Conservation (phyloP, 1,140 invertebrate genomes). For the Danaus plexippus region DNA sequence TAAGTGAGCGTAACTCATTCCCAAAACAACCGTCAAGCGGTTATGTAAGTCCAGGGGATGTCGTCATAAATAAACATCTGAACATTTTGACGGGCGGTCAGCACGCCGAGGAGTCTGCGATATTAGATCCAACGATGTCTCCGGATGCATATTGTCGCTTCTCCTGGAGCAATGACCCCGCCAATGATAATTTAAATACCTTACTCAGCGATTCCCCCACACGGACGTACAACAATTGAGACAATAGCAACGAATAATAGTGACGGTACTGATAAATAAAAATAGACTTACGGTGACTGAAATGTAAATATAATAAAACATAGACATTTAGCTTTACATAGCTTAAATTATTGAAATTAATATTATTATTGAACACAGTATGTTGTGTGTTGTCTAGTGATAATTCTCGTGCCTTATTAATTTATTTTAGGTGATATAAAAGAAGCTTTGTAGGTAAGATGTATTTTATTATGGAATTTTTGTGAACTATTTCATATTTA, state of each 20-base stretch:
- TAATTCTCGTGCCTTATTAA: conserved; percentile 70
- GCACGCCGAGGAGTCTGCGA: conserved; percentile 49
- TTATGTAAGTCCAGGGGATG: conserved; percentile 53
- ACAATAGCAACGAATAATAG: conserved; percentile 29
- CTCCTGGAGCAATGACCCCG: conserved; percentile 62
- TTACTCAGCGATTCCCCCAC: conserved; percentile 48
- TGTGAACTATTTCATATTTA: not conserved
- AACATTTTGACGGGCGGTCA: conserved; percentile 51
- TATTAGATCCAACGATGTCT: conserved; percentile 55
- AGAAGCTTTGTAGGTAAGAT: conserved; percentile 59
- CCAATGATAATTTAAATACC: conserved; percentile 60
- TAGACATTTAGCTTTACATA: conserved; percentile 41
- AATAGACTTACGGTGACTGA: conserved; percentile 45
- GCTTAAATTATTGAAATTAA: conserved; percentile 37
- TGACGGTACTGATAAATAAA: conserved; percentile 44
- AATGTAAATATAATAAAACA: conserved; percentile 41
- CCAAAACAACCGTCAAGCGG: conserved; percentile 48
- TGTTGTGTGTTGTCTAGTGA: conserved; percentile 59
- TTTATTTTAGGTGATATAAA: conserved; percentile 66
- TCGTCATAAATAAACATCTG: conserved; percentile 59
- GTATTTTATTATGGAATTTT: conserved; percentile 13
- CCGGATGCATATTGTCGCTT: conserved; percentile 68
- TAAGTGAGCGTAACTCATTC: conserved; percentile 38
- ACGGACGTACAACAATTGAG: conserved; percentile 52
- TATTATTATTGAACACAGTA: conserved; percentile 46